Conservation (phyloP, 1,140 invertebrate species). For the Trachelipus rathkii region DNA sequence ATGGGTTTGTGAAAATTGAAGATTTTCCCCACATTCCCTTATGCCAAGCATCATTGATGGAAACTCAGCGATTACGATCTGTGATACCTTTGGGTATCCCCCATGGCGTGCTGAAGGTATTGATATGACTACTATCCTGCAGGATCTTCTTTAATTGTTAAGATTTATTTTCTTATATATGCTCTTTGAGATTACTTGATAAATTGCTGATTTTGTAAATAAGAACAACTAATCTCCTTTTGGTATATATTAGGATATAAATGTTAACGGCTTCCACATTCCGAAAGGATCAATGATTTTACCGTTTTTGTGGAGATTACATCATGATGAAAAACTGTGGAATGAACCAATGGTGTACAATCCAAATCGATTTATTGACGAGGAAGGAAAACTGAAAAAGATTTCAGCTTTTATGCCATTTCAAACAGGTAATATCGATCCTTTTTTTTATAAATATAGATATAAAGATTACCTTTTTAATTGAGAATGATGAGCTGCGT, state of each 20-base stretch:
- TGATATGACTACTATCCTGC: constrained; percentile 12
- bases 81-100: constrained; percentile 76
- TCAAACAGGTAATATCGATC: constrained; percentile 61
- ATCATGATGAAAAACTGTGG: constrained; percentile 70
- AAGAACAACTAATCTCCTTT: no score
- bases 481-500: no score
- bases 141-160: neutral
- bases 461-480: neutral
- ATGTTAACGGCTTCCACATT: constrained; percentile 60
- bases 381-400: constrained; percentile 61
- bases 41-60: constrained; percentile 64
- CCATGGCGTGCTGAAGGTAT: constrained; percentile 66
- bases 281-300: constrained; percentile 63
- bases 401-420: constrained; percentile 75
- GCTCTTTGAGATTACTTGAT: no score
- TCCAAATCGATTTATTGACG: constrained; percentile 67
- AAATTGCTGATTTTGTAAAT: no score
- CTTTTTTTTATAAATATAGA: neutral
- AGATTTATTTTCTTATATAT: no score
- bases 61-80: constrained; percentile 71
- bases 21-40: constrained; percentile 55
- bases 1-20: constrained; percentile 48
- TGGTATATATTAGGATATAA: constrained; percentile 55
- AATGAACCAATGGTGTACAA: constrained; percentile 65
- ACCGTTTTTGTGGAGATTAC: constrained; percentile 75